Evolutionary conservation across 2,888 invertebrate species (phyloP).

Genomic region (Scrobipalpa atriplicella): DNA sequence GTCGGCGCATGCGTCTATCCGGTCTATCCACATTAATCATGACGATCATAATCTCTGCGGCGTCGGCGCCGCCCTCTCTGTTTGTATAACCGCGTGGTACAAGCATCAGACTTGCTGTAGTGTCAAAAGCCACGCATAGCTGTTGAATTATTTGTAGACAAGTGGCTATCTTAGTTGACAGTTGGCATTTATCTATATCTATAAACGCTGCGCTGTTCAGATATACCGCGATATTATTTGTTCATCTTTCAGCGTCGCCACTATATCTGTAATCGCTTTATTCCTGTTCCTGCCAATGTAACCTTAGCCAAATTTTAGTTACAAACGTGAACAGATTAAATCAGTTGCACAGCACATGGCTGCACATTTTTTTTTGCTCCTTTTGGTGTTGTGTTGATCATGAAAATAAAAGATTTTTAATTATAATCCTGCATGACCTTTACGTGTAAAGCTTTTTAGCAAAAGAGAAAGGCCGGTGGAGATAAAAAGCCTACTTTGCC

Average conservation of each 20-base stretch:
- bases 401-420: not conserved
- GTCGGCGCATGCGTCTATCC: conserved; percentile 37
- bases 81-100: conserved; percentile 74
- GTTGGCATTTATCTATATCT: not conserved
- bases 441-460: not conserved
- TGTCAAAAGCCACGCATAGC: conserved; percentile 10
- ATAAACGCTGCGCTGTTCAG: too few relatives aligned
- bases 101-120: conserved; percentile 46
- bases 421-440: not conserved
- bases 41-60: conserved; percentile 71
- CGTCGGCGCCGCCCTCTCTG: conserved; percentile 62
- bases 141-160: not conserved
- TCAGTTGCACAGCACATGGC: too few relatives aligned
- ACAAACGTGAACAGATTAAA: too few relatives aligned
- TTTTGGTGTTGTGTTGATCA: too few relatives aligned
- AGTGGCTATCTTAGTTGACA: not conserved
- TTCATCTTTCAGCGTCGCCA: too few relatives aligned
- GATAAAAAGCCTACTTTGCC: conserved; percentile 6
- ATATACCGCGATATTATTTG: too few relatives aligned
- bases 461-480: conserved; percentile 1
- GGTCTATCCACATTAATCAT: conserved; percentile 69
- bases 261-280: too few relatives aligned
- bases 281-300: too few relatives aligned
- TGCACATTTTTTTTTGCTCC: too few relatives aligned
- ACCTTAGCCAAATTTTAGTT: too few relatives aligned